Base-by-base conservation (phyloP, 2,113 vertebrate species). In the Leptocoma aspasia region DNA sequence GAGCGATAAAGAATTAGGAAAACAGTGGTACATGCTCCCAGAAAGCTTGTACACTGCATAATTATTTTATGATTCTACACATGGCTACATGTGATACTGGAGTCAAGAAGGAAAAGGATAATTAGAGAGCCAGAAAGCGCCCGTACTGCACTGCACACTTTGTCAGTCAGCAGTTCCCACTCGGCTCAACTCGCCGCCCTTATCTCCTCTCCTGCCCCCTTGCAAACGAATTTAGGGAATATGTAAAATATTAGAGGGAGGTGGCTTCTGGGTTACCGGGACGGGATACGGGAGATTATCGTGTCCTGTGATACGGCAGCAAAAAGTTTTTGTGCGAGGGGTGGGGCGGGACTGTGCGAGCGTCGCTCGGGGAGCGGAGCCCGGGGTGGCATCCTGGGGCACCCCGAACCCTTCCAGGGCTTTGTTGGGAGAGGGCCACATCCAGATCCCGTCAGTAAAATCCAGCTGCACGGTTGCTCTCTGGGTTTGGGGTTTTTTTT, bases 1-100 rank as follows among this genome's bases (percentile, higher is more conserved):
- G 99, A 98, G 98, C 98, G 99, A 99, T 99, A 99, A 99, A 99
- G 99, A 99, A 99, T 98, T 98, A 98, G 98, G 98, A 97, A 98
- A 98, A 98, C 98, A 98, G 98, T 98, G 98, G 98, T 98, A 98
- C 98, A 98, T 98, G 98, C 98, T 98, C 98, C 98, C 98, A 98
- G 98, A 98, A 98, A 98, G 98, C 98, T 98, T 98, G 98, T 98
- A 98, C 97, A 98, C 98, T 98, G 98, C 98, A 98, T 98, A 98
- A 98, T 98, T 98, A 98, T 98, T 98, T 98, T 98, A 98, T 98
- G 98, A 98, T 98, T 98, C 98, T 98, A 98, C 98, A 98, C 98
- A 98, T 99, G 98, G 99, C 97, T 98, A 98, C 98, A 98, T 98
- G 98, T 98, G 98, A 98, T 98, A 98, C 98, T 98, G 98, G 96